These are phyloP conservation scores for Parus major DNA, from an alignment of 2,113 vertebrate genomes.

Conservation along the genomic window DNA sequence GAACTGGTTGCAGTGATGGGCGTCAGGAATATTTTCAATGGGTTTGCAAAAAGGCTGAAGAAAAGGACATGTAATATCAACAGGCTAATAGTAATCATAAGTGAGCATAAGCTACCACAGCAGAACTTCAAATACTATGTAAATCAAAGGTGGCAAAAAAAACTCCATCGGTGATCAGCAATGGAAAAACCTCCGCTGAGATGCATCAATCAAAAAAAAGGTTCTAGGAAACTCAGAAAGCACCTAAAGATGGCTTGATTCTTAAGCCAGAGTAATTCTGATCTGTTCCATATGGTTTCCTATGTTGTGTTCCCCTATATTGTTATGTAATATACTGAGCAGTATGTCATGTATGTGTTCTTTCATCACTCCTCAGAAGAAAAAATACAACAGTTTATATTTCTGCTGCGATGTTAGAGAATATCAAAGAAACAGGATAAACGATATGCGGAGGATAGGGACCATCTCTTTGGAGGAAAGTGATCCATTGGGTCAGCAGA, in stretches of 20 bases:
- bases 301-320: neutral
- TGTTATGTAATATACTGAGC: neutral
- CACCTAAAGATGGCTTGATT: neutral
- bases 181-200: neutral
- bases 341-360: neutral
- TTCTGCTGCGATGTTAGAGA: neutral
- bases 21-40: neutral
- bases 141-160: neutral
- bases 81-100: neutral
- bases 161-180: neutral
- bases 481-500: neutral
- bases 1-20: neutral
- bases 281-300: neutral
- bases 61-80: neutral
- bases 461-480: neutral
- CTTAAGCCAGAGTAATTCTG: neutral
- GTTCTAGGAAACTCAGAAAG: neutral
- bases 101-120: neutral
- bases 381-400: rapidly evolving
- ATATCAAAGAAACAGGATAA: neutral
- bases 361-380: neutral
- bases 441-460: neutral
- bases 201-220: neutral
- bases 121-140: neutral
- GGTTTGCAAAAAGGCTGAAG: neutral